Conservation (phyloP, 2,888 invertebrate species). For the Agrotis segetum region DNA sequence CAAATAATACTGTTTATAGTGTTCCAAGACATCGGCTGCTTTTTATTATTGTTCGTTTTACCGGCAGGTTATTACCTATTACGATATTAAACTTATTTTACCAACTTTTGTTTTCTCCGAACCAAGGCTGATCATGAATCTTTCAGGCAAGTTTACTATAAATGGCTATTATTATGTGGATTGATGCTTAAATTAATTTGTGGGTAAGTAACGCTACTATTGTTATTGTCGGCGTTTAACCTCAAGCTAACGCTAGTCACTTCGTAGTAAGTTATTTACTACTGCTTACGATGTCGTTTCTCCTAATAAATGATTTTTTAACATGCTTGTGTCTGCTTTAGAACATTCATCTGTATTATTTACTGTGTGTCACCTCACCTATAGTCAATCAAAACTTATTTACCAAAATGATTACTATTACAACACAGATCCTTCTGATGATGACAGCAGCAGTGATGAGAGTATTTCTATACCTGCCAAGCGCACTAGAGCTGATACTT, state of each 20-base stretch:
- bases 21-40: neutral
- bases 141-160: constrained; percentile 67
- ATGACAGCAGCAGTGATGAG: constrained; percentile 85
- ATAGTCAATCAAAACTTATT: neutral
- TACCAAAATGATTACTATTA: neutral
- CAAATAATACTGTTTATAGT: neutral
- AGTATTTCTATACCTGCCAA: constrained; percentile 76
- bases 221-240: constrained; percentile 62
- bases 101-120: neutral
- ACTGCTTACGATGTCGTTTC: neutral
- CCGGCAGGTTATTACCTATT: neutral
- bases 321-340: neutral
- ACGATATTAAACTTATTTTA: constrained; percentile 11
- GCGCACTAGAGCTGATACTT: constrained; percentile 80
- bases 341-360: neutral
- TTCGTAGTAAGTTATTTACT: neutral
- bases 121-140: constrained; percentile 67
- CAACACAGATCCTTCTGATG: constrained; percentile 78
- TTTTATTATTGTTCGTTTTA: constrained; percentile 1
- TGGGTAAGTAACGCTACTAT: neutral
- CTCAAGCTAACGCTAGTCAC: constrained; percentile 40
- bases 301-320: neutral
- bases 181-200: neutral
- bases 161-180: too few species aligned
- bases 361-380: neutral